These are phyloP conservation scores for Napeogenes inachia DNA, from an alignment of 2,888 invertebrate genomes.

Conservation along the genomic window DNA sequence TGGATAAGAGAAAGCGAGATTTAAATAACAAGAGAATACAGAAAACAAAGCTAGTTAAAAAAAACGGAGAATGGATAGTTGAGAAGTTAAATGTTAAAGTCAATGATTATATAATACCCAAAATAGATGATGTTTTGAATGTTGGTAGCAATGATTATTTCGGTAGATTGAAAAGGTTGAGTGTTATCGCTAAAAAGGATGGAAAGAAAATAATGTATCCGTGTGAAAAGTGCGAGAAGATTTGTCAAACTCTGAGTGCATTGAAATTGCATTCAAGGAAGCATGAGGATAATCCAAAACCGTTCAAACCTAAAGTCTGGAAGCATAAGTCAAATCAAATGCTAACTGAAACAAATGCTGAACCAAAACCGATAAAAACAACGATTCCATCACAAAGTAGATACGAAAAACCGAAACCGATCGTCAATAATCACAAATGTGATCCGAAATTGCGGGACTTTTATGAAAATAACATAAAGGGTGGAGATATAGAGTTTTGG, in stretches of 20 bases:
- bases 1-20: slow-evolving; percentile 47
- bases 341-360: slow-evolving; percentile 3
- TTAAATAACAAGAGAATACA: slow-evolving; percentile 39
- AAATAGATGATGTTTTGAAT: slow-evolving; percentile 25
- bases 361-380: slow-evolving; percentile 11
- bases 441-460: slow-evolving; percentile 55
- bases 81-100: slow-evolving; percentile 42
- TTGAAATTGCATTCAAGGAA: slow-evolving; percentile 52
- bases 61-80: slow-evolving; percentile 54
- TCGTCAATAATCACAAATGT: slow-evolving; percentile 56
- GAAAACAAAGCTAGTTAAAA: slow-evolving; percentile 52
- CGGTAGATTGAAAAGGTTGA: slow-evolving; percentile 46
- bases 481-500: slow-evolving; percentile 63
- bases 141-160: slow-evolving; percentile 38
- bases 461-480: slow-evolving; percentile 57
- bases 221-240: slow-evolving; percentile 56
- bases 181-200: slow-evolving; percentile 43
- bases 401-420: slow-evolving; percentile 49
- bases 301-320: slow-evolving; percentile 53
- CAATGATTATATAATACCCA: slow-evolving; percentile 24
- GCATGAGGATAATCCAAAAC: slow-evolving; percentile 54
- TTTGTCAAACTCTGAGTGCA: slow-evolving; percentile 53
- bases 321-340: slow-evolving; percentile 40
- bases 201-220: slow-evolving; percentile 55
- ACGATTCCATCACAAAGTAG: slow-evolving; percentile 33